Evolutionary conservation across 64 coral and sea anemone species (phyloP), one percentile per base, ranked within the genome.

Genomic region (Acropora yongei): DNA sequence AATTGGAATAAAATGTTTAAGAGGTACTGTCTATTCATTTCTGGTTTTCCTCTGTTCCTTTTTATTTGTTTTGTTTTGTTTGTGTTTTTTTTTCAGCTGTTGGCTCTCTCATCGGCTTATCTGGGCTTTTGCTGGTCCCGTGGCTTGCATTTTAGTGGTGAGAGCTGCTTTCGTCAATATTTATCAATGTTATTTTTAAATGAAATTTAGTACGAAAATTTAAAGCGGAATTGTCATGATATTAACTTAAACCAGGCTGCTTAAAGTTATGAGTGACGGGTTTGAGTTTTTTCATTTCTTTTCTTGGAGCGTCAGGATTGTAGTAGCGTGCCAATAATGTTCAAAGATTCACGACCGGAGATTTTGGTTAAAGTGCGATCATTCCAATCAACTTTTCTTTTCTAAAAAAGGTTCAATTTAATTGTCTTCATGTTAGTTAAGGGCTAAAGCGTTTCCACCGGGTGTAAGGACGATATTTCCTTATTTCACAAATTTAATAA

Each of bases 91-190:
- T 41, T 43, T 4, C 55, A 93, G 91, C 60, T 93, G 91, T 9
- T 93, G 91, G 91, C 86, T 93, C 73, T 93, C 91, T 74, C 61
- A 87, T 4, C 42, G 47, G 17, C 66, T 79, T 3, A 93, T 93
- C 0, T 93, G 91, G 91, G 83, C 78, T 30, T 93, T 93, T 80
- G 91, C 83, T 93, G 91, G 91, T 79, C 91, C 91, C 6, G 91
- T 93, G 40, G 91, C 91, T 18, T 30, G 78, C 68, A 80, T 93
- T 18, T 39, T 86, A 16, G 68, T 73, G 49, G 91, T 93, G 63
- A 87, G 90, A 1, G 0, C 3, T 63, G 3, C 60, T 63, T 30
- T 30, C 30, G 30, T 30, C 30, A 30, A 30, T 30, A 30, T 63
- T 63, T 11, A 63, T 5, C 51, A 55, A 55, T 55, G 51, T 5